phyloP scores from a whole-genome alignment of 2,113 vertebrate genomes.

The Cavia aperea region DNA sequence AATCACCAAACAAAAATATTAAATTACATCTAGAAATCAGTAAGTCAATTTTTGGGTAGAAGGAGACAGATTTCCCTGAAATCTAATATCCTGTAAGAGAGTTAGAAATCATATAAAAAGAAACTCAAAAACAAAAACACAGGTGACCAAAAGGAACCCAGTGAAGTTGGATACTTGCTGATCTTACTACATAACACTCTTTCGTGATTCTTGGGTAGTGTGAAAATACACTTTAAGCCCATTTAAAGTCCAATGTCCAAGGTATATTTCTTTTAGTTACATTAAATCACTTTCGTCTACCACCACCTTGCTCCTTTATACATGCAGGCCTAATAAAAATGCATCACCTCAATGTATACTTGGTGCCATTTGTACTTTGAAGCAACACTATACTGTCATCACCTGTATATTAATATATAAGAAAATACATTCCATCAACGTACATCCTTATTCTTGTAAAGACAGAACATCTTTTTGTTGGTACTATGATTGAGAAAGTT shows the following conservation, averaged over 20 bases:
- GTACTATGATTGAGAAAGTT: conserved; percentile 18
- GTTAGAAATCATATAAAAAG: conserved; percentile 21
- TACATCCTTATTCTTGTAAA: conserved; percentile 40
- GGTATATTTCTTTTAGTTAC: conserved; percentile 21
- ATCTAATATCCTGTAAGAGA: conserved; percentile 19
- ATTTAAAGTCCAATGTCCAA: background rate
- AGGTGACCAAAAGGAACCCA: background rate
- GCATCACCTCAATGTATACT: background rate
- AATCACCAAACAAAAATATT: background rate
- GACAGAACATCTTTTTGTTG: conserved; percentile 16
- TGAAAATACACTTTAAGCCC: background rate
- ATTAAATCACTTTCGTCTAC: background rate
- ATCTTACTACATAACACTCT: background rate
- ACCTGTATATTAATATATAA: background rate
- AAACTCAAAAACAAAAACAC: conserved; percentile 32
- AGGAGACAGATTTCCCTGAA: background rate
- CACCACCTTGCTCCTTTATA: background rate
- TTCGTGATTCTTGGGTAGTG: background rate
- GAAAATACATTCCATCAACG: conserved; percentile 17
- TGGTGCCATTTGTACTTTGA: conserved; percentile 24
- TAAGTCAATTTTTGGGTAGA: background rate
- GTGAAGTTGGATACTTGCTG: background rate
- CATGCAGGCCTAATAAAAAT: background rate
- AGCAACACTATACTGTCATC: background rate
- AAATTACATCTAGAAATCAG: background rate